Evolutionary conservation across 2,113 vertebrate genomes (phyloP), one percentile per base, ranked within the genome.

Genomic region (Prunella himalayana): DNA sequence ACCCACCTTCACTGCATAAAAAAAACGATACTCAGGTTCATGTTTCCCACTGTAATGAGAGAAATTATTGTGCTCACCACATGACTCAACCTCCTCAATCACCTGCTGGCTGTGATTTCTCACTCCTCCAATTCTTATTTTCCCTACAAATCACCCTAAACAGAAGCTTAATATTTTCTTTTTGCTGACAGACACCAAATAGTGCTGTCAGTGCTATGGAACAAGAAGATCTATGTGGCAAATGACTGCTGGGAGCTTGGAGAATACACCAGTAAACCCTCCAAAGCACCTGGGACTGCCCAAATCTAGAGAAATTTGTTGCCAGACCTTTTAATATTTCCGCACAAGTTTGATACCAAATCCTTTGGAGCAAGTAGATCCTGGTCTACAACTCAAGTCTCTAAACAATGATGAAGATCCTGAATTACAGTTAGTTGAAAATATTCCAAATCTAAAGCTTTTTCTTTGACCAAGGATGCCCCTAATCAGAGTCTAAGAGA

Each of bases 381-480:
- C n/a, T 25, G 53, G 24, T 39, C 25, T 49, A 57, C 24, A 15
- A 15, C 30, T 21, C 25, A 35, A 65, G 33, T 33, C 50, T 59
- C 42, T 7, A 13, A 47, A 59, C 13, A 47, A 53, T 0, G 0
- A 78, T 0, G 1, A 86, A 78, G 51, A 90, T 13, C 20, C 57
- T 44, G 47, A 89, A 66, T 59, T 35, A 80, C 35, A 73, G 20
- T n/a, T 47, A 42, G 21, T 45, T 39, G 41, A 82, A 82, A 92
- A 56, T 10, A 76, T 17, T 54, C 44, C 81, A 54, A 35, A 15
- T 44, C 16, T 42, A 60, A 86, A 66, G 33, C 42, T 47, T 77
- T 73, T 82, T 37, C 64, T 57, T 66, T 68, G 60, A 66, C 81
- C 75, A 78, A 86, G 13, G 39, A 81, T 68, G 31, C 10, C 59